Base-by-base conservation (phyloP, 2,797 vertebrate species). In the Heteromormyrus szaboi region DNA sequence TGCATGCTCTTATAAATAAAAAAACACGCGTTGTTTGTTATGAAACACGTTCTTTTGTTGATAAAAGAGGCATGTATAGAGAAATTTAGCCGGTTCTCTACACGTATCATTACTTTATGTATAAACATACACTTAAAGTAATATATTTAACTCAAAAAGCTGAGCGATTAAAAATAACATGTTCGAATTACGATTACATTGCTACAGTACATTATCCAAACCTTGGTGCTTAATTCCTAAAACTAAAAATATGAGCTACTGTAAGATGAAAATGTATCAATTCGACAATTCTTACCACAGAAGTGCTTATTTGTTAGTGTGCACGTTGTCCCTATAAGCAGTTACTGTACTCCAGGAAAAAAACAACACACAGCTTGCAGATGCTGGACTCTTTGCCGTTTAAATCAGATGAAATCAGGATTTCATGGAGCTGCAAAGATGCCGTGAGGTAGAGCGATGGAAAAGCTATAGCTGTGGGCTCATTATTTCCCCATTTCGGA, bases 251-350 rank as follows among this genome's bases (percentile, higher is more conserved):
- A 44, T 44, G 17, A 79, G 19, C 37, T 44, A 44, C 19, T 46
- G 72, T 19, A 79, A 79, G 72, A 25, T 79, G 37, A 79, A 79
- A 79, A 81, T 81, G 76, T 46, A 22, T 46, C 41, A 81, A 19
- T 46, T 46, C 76, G 76, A n/a, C 76, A n/a, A 44, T 81, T 81
- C 76, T 81, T 81, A 81, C 76, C 76, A 81, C 76, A 81, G 46
- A 81, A n/a, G 68, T 72, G 68, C 65, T 33, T 72, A 37, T 33
- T 72, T 72, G 65, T 33, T 37, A 72, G 65, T 44, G 37, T 9
- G 12, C 72, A n/a, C 72, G 33, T 37, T 81, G 37, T 44, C 41
- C 19, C 76, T 46, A 81, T 46, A 81, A 81, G 76, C 76, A 81
- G 76, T 81, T 46, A 81, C 76, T 44, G 76, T 46, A 81, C 76